Base-by-base conservation (phyloP, 2,797 vertebrate genomes). In the Ceryle rudis region DNA sequence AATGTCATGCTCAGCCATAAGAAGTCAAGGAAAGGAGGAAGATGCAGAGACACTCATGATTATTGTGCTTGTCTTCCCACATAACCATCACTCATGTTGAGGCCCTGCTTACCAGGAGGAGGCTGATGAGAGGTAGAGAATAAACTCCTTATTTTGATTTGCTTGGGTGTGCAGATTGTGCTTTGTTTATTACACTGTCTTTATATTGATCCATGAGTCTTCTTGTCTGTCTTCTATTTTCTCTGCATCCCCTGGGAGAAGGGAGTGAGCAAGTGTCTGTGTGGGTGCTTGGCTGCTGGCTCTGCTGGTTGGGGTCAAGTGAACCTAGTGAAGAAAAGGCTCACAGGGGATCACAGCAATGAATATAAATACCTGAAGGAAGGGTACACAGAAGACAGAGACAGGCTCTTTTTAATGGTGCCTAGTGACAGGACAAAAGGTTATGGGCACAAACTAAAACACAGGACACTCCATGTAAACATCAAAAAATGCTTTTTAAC, bases 61-160 rank as follows among this genome's bases (percentile, higher is more conserved):
- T 42, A 51, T 19, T 42, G 8, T 21, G 26, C 47, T 71, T 35
- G 11, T 26, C 35, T 88, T 66, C 23, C n/a, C 35, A 22, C 60
- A 35, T 29, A 64, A 46, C 37, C 23, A 11, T 33, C 57, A n/a
- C 0, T 4, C 5, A 2, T 5, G 14, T 18, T n/a, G 14, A 46
- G 46, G 4, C 44, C 14, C 33, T 49, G n/a, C 19, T 58, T 64
- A 25, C 20, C 4, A 54, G 29, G 26, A 73, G 14, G 25, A 46
- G 26, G 22, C 12, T 19, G 54, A 22, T 1, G 14, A 29, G 31
- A 62, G 4, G 3, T 10, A 41, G 25, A 28, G 25, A 31, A 44
- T 31, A 25, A 66, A 66, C 21, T 51, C n/a, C 4, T 6, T 46
- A n/a, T 37, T 79, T 70, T 13, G 2, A 25, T 79, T 66, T 85